A percentile compares a stretch with the other conserved stretches of the same genome.
These are phyloP conservation scores for Nothobranchius furzeri DNA, from an alignment of 2,113 vertebrate genomes.

Conservation along the genomic window DNA sequence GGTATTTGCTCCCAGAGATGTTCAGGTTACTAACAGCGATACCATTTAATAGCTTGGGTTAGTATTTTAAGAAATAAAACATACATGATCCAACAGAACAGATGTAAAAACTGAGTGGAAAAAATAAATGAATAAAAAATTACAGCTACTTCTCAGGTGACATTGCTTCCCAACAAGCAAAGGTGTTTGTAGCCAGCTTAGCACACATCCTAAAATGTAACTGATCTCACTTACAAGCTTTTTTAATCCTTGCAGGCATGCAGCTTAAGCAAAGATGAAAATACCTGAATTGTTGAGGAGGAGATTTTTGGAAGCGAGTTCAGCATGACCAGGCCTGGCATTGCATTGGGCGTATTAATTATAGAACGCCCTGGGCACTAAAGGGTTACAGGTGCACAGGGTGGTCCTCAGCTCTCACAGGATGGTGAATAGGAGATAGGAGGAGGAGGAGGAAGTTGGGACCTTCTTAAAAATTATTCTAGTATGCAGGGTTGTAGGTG, in stretches of 20 bases:
- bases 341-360: slow-evolving; percentile 55
- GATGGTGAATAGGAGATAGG: slow-evolving; percentile 27
- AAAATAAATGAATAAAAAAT: no score
- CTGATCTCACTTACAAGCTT: slow-evolving; percentile 12
- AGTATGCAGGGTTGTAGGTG: slow-evolving; percentile 16
- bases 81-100: no score
- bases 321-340: slow-evolving; percentile 43
- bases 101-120: no score
- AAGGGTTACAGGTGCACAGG: slow-evolving; percentile 82
- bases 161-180: no score
- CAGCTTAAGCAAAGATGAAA: slow-evolving; percentile 64
- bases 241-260: slow-evolving; percentile 41
- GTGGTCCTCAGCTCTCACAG: slow-evolving; percentile 77
- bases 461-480: slow-evolving; percentile 16
- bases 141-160: no score
- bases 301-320: slow-evolving; percentile 34
- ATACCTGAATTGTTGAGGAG: slow-evolving; percentile 70
- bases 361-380: slow-evolving; percentile 78
- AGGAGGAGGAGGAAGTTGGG: slow-evolving; percentile 34
- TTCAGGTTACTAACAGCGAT: no score
- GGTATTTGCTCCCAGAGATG: no score
- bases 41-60: no score
- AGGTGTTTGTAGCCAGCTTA: slow-evolving; percentile 11
- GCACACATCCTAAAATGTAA: slow-evolving; percentile 6
- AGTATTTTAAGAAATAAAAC: no score